Evolutionary conservation across 2,113 vertebrate genomes (phyloP).

Genomic region (Pycnonotus jocosus): DNA sequence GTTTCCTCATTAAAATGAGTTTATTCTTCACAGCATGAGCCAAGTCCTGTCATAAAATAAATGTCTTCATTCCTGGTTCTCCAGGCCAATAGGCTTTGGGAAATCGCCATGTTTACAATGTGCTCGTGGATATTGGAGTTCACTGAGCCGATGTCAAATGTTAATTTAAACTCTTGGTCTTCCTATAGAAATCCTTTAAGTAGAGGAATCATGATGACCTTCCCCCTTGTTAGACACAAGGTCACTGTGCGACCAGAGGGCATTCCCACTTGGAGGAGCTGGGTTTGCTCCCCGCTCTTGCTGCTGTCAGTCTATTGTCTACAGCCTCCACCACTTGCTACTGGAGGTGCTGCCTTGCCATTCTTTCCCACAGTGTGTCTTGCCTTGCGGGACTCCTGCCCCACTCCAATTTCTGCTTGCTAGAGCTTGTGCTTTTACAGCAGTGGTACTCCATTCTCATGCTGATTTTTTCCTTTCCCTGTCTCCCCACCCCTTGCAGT

Average conservation of each 20-base stretch:
- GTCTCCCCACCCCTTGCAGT: constrained; percentile 69
- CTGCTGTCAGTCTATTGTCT: not conserved
- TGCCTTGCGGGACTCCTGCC: constrained; percentile 22
- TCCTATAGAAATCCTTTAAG: not conserved
- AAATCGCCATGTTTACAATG: not conserved
- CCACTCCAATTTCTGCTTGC: constrained; percentile 33
- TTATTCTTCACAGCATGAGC: not conserved
- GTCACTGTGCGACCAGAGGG: not conserved
- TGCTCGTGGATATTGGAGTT: not conserved
- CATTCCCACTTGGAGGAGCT: not conserved
- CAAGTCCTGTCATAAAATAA: not conserved
- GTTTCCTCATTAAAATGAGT: not conserved
- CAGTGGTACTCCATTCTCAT: constrained; percentile 1
- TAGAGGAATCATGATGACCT: not conserved
- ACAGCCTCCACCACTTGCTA: not conserved
- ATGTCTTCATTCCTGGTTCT: not conserved
- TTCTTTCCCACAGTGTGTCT: constrained; percentile 27
- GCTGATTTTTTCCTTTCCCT: not conserved
- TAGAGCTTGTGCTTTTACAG: constrained; percentile 22
- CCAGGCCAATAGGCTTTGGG: not conserved
- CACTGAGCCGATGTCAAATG: not conserved
- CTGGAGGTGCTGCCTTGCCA: not conserved
- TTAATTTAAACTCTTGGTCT: not conserved
- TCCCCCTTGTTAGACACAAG: not conserved
- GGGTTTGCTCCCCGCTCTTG: not conserved